Base-by-base conservation (phyloP, 2,797 vertebrate genomes). In the Argentina silus region DNA sequence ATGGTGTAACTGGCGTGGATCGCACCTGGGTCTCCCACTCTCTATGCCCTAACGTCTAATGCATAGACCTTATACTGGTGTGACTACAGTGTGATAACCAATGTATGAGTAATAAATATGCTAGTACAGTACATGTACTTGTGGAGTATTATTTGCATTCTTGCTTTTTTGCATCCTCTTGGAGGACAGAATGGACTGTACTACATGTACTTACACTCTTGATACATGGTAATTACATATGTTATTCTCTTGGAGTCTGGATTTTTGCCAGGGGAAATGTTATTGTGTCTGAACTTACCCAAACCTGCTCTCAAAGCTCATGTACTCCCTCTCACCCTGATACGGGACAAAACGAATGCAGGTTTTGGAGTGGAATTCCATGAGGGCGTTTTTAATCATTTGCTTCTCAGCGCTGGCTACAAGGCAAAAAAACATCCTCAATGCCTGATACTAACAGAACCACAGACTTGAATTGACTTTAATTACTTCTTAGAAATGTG, bases 91-190 rank as follows among this genome's bases (percentile, higher is more conserved):
- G 27, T 36, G 27, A 36, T 36, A 36, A 36, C 27, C 27, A 36
- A 36, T 36, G 27, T 36, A 36, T 36, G 27, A 36, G 27, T 36
- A 36, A 70, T 21, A 72, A 67, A 75, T 87, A 78, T n/a, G n/a
- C 81, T 75, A 66, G 92, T 74, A 62, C n/a, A n/a, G n/a, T 89
- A 92, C 7, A 91, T n/a, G 72, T 9, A 73, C 85, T 76, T 91
- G 91, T 14, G 9, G 89, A 90, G 83, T 86, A 93, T 36, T 36
- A 36, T 36, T 36, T 36, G 27, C 27, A 36, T 36, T 36, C 27
- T 36, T 36, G 27, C 27, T 36, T 36, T 36, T 36, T 36, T 36
- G 27, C 27, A 36, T 36, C 4, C 27, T 36, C 27, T 2, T 36
- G 27, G 27, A 1, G n/a, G n/a, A 2, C 27, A 36, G 27, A 36